A percentile compares a stretch with the other conserved stretches of the same genome.
These are phyloP conservation scores for Drosophila yooni DNA, from an alignment of 2,888 invertebrate species.

Conservation along the genomic window DNA sequence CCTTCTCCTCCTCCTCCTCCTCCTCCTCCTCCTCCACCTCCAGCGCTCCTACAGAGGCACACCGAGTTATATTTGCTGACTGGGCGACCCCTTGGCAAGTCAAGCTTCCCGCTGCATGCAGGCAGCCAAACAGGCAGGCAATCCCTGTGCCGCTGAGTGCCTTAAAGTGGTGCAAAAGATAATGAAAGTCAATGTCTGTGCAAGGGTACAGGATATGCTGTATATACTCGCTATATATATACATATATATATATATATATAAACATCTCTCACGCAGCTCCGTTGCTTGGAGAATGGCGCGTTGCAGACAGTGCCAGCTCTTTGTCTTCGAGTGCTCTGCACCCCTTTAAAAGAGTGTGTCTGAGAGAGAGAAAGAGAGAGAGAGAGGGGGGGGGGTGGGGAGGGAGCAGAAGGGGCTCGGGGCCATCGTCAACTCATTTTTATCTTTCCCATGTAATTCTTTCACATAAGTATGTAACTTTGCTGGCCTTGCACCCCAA, in stretches of 20 bases:
- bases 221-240: conserved; percentile 10
- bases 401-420: neutral
- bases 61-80: conserved; percentile 22
- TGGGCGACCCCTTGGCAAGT: conserved; percentile 27
- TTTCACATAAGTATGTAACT: conserved; percentile 15
- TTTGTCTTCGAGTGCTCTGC: conserved; percentile 50
- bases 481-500: conserved; percentile 46
- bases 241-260: neutral
- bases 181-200: conserved; percentile 78
- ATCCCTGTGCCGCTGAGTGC: conserved; percentile 43
- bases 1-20: neutral
- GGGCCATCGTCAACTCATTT: conserved; percentile 31
- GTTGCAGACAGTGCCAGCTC: conserved; percentile 54
- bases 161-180: conserved; percentile 75
- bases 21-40: neutral
- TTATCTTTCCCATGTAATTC: conserved; percentile 56
- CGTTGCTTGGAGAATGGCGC: conserved; percentile 8
- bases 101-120: conserved; percentile 25
- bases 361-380: conserved; percentile 3
- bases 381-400: neutral
- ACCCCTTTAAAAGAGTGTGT: conserved; percentile 5
- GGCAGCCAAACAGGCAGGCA: conserved; percentile 10
- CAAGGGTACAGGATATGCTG: conserved; percentile 78
- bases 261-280: conserved; percentile 8
- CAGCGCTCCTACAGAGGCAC: neutral